Conservation (phyloP, 2,888 invertebrate species). For the Lissocephala sabroskyi region DNA sequence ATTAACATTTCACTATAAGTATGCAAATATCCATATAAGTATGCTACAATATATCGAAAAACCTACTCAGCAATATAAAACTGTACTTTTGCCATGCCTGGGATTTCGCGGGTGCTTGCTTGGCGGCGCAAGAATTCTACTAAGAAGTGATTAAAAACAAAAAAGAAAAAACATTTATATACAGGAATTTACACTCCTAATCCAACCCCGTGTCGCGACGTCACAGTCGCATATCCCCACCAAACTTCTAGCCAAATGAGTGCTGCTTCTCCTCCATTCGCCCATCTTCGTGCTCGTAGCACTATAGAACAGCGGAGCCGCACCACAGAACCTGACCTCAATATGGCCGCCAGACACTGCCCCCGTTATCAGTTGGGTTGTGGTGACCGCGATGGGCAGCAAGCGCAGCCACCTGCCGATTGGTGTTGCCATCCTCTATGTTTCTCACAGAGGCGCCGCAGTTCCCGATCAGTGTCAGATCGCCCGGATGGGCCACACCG, state of each 20-base stretch:
- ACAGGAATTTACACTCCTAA: conserved; percentile 39
- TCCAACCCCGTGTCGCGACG: no score
- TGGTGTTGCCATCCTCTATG: conserved; percentile 70
- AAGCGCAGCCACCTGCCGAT: conserved; percentile 71
- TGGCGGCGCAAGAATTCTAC: conserved; percentile 43
- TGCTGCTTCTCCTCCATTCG: conserved; percentile 44
- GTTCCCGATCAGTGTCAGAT: conserved; percentile 71
- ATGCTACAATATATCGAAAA: neutral
- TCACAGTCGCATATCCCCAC: no score
- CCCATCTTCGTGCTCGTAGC: conserved; percentile 61
- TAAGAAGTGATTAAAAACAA: conserved; percentile 27
- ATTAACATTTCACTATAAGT: neutral
- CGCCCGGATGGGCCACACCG: conserved; percentile 69
- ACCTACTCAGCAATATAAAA: conserved; percentile 15
- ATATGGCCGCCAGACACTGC: conserved; percentile 86
- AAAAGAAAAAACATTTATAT: conserved; percentile 29
- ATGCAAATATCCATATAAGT: neutral
- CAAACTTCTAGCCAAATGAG: conserved; percentile 16
- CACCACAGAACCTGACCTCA: conserved; percentile 73
- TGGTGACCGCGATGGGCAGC: conserved; percentile 72
- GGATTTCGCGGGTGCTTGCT: no score
- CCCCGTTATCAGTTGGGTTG: conserved; percentile 73
- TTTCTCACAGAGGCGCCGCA: conserved; percentile 72
- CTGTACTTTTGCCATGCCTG: conserved; percentile 3
- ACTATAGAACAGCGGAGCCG: conserved; percentile 71